Evolutionary conservation across 2,113 vertebrate species (phyloP).

Genomic region (Thymallus thymallus): DNA sequence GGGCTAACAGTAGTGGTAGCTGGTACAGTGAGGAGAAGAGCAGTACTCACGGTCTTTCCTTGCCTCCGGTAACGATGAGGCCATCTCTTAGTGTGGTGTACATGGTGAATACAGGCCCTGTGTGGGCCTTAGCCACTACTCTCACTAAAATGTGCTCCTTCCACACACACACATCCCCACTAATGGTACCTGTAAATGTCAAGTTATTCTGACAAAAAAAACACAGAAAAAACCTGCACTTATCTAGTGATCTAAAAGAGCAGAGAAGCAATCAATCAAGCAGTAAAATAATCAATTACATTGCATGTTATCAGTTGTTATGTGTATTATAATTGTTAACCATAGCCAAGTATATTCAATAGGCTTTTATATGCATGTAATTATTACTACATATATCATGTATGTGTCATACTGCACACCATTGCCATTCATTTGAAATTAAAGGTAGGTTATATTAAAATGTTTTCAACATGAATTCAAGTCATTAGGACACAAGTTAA

Average conservation of each 20-base stretch:
- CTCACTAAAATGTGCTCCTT: slow-evolving; percentile 92
- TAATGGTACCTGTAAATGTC: slow-evolving; percentile 99
- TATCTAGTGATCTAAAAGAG: slow-evolving; percentile 80
- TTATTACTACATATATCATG: neutral
- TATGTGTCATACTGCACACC: neutral
- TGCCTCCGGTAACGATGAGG: slow-evolving; percentile 96
- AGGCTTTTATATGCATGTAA: too few relatives aligned
- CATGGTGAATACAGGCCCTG: slow-evolving; percentile 97
- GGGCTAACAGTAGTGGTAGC: neutral
- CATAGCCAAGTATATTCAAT: too few relatives aligned
- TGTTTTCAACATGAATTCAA: neutral
- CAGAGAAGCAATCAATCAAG: slow-evolving; percentile 54
- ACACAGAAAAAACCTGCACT: slow-evolving; percentile 79
- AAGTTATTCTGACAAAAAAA: slow-evolving; percentile 98
- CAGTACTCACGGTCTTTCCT: slow-evolving; percentile 93
- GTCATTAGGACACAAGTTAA: neutral
- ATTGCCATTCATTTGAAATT: neutral
- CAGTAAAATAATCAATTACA: neutral
- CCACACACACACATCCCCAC: slow-evolving; percentile 99
- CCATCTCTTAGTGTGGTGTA: slow-evolving; percentile 95
- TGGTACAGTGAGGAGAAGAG: neutral
- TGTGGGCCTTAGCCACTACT: slow-evolving; percentile 97
- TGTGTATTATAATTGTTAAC: too few relatives aligned
- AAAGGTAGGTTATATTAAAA: neutral
- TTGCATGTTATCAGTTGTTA: too few relatives aligned